Base-by-base conservation (phyloP, 2,888 invertebrate genomes). In the Philereme transversata region DNA sequence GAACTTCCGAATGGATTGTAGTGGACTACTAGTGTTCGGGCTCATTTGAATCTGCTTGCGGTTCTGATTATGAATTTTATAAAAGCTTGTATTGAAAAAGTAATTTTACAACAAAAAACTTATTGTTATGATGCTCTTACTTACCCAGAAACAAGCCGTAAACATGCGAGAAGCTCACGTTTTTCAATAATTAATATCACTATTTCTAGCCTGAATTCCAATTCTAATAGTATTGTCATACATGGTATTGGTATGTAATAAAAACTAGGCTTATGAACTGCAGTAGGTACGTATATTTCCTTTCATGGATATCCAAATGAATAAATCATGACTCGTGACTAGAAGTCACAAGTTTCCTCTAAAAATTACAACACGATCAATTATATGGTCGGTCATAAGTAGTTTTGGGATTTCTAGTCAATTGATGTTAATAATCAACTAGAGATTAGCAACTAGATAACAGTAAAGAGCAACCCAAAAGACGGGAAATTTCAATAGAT, bases 301-400 rank as follows among this genome's bases (percentile, higher is more conserved):
- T 62, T 65, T 65, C 64, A 62, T 60, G 50, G 43, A 22, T 52
- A 46, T 50, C 41, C 8, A 57, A 62, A 65, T 65, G 52, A 64
- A 69, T 63, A 65, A 64, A 62, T 66, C 69, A 69, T 65, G 61
- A 57, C 46, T 60, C 64, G 57, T 52, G 48, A 51, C 47, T 50
- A 60, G 22, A 22, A 22, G 11, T 48, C 53, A 54, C 51, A 62
- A 38, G 48, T 57, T 38, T 53, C 51, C 36, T 48, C 51, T 60
- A 60, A 60, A 41, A 53, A 46, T 49, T 56, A 11, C 54, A 48
- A 45, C 51, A 57, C 52, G 48, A 44, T 22, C 40, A 51, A 47
- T 45, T 22, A 43, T 35, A 47, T 10, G 11, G 34, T 43, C 35
- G 10, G 57, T 43, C 47, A 48, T 59, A 48, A 59, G 43, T 46